Evolutionary conservation across 2,113 vertebrate species (phyloP).

Genomic region (Halcyon senegalensis): DNA sequence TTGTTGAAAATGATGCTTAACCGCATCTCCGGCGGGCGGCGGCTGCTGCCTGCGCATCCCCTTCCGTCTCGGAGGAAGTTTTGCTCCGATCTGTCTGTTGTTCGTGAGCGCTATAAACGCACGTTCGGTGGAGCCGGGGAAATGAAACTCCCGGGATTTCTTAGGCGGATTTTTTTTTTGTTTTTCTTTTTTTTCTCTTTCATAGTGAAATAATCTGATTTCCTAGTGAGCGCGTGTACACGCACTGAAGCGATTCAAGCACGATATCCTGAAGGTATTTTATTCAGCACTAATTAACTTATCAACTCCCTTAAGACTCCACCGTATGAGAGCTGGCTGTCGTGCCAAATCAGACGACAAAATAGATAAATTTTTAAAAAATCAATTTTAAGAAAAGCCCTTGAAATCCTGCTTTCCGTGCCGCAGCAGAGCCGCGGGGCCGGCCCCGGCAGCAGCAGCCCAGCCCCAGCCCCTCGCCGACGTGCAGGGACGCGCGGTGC

Average conservation of each 20-base stretch:
- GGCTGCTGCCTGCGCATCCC: neutral
- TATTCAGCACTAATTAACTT: neutral
- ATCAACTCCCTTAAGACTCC: neutral
- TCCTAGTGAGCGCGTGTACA: accelerated
- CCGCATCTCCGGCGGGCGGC: neutral
- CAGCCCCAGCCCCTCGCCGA: neutral
- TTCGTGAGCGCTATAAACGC: neutral
- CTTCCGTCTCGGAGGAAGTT: slow-evolving; percentile 34
- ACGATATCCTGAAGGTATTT: neutral
- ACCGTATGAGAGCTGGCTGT: neutral
- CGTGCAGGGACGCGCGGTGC: neutral
- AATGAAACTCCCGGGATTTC: neutral
- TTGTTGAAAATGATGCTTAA: neutral
- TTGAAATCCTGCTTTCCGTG: neutral
- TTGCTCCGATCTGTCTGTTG: neutral
- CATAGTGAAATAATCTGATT: neutral
- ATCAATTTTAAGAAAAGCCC: neutral
- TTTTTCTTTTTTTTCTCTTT: neutral
- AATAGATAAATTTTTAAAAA: neutral
- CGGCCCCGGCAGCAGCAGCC: neutral
- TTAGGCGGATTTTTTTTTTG: neutral
- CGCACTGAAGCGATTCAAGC: neutral
- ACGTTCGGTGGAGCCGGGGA: neutral
- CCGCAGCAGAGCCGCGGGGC: neutral
- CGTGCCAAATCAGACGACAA: neutral